Evolutionary conservation across 2,888 invertebrate species (phyloP), one percentile per base, ranked within the genome.

Genomic region (Cyrtodaria siliqua): DNA sequence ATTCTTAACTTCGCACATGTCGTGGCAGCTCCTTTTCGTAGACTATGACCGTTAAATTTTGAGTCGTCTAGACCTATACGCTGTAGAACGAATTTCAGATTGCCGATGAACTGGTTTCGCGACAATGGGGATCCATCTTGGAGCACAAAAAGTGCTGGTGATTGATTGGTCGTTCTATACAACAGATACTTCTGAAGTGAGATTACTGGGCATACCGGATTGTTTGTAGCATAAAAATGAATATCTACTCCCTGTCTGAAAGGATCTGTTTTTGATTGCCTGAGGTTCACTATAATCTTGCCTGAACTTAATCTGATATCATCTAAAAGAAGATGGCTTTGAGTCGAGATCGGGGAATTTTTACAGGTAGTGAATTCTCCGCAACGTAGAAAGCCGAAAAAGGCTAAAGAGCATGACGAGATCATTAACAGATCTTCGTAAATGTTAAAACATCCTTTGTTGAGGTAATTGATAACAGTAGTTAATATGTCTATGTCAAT

Each of bases 1-100:
- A 63, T 20, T 33, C 63, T 49, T 1, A 38, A 16, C 4, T 29
- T 27, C 4, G 49, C n/a, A 26, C 38, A 49, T 2, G 52, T 57
- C 12, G 57, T 57, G 14, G 57, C 57, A 20, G 57, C 57, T 2
- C 57, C 57, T 40, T 38, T 57, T 12, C 63, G 14, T 3, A 63
- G 52, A 9, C 33, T 33, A 23, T 62, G 61, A n/a, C 61, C 61
- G 29, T 20, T 44, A 29, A 20, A 62, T 2, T 29, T 26, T n/a
- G 49, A 8, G 14, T 27, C 29, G 38, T 62, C 50, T 14, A 62
- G 8, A 27, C 61, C 50, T 16, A 49, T 20, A 2, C 14, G 4
- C 33, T 33, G 6, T 33, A 33, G 4, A 8, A 33, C 12, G 33
- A 33, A 33, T 12, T 33, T 33, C 33, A 33, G 33, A 12, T 33